Evolutionary conservation across 2,888 invertebrate species (phyloP), one percentile per base, ranked within the genome.

Genomic region (Galeruca laticollis): DNA sequence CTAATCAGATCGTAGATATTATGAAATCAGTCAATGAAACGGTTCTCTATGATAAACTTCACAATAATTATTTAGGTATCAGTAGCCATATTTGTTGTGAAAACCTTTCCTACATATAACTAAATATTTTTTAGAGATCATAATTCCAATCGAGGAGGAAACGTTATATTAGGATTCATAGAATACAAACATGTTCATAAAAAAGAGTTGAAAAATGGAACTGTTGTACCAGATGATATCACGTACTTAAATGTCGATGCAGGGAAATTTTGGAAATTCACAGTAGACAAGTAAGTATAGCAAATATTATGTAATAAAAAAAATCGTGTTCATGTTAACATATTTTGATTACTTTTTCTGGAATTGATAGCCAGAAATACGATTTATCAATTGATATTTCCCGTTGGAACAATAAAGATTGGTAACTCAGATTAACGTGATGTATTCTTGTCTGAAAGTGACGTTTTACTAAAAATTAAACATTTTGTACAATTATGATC

Each of bases 181-280:
- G 92, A 92, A 78, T 85, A 89, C 0, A 86, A 87, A 60, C 88
- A 91, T 78, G 90, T 91, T 80, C 87, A 87, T 64, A 73, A 72
- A 43, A 77, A 75, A 1, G 64, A 65, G 49, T 73, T 75, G 6
- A 57, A 70, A 21, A 77, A 81, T 35, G 74, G 77, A 66, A 74
- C 70, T 9, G 70, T 65, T 11, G 65, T 81, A n/a, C 72, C 71
- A 6, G 90, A 90, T 15, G 84, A 88, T 75, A 88, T 93, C 77
- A 89, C 88, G 35, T 91, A 89, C 79, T 81, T 91, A 0, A 87
- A 88, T 8, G 89, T 93, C 0, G 87, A 88, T 57, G 84, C 76
- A 26, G 72, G 74, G 43, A 47, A 86, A 60, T 91, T 91, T 80
- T 94, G 93, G 93, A 89, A 91, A 80, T 90, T 94, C 82, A 84